A percentile compares a stretch with the other conserved stretches of the same genome.
These are phyloP conservation scores for Aspidiotus destructor DNA, from an alignment of 2,888 invertebrate genomes.

Conservation along the genomic window DNA sequence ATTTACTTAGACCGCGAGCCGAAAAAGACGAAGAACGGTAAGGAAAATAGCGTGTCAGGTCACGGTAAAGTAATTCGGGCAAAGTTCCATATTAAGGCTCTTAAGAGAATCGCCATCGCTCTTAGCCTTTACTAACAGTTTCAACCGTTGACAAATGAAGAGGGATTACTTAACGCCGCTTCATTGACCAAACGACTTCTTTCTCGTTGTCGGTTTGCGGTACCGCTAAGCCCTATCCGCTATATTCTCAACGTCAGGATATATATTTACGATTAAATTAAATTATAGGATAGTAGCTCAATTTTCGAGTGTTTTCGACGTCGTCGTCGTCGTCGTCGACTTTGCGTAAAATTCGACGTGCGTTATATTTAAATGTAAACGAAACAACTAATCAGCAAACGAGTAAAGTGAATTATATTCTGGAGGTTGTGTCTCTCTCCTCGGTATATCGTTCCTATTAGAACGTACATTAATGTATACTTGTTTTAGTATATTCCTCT, in stretches of 20 bases:
- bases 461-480: no score
- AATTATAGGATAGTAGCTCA: background rate
- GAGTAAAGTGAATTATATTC: conserved; percentile 1
- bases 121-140: conserved; percentile 32
- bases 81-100: conserved; percentile 31
- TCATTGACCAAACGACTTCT: conserved; percentile 27
- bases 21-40: conserved; percentile 6
- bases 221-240: background rate
- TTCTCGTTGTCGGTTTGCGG: background rate
- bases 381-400: conserved; percentile 4
- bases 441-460: background rate
- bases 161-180: conserved; percentile 31
- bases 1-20: background rate
- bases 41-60: conserved; percentile 32
- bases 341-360: background rate
- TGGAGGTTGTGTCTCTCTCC: background rate
- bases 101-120: conserved; percentile 30
- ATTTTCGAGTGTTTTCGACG: background rate
- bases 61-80: conserved; percentile 32
- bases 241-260: background rate
- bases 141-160: conserved; percentile 32
- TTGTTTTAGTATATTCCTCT: no score
- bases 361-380: background rate
- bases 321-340: no score
- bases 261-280: conserved; percentile 1